Conservation (phyloP, 2,113 vertebrate species). For the Xerus inauris region DNA sequence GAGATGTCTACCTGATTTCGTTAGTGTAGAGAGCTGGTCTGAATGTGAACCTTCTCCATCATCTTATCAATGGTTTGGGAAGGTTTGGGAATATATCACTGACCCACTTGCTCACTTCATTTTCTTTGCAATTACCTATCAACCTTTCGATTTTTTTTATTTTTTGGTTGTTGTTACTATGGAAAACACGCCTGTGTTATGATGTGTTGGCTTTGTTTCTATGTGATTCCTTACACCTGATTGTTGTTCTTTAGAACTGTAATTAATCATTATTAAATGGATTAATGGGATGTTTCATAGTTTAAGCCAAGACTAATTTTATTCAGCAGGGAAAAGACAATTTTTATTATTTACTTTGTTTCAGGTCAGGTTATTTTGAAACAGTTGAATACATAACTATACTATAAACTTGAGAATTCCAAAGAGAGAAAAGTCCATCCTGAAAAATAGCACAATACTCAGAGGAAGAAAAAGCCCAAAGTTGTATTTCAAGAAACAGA, state of each 20-base stretch:
- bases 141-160: not conserved
- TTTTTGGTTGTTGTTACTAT: not conserved
- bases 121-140: not conserved
- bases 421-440: conserved; percentile 14
- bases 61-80: not conserved
- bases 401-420: conserved; percentile 9
- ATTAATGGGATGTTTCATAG: not conserved
- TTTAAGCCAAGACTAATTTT: conserved; percentile 19
- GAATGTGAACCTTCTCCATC: not conserved
- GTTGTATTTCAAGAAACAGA: conserved; percentile 51
- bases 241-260: conserved; percentile 32
- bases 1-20: not conserved
- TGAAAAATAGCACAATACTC: not conserved
- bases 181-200: conserved; percentile 11
- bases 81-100: not conserved
- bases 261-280: not conserved
- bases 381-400: conserved; percentile 42
- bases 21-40: not conserved
- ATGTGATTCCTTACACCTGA: not conserved
- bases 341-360: conserved; percentile 53
- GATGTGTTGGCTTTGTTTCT: conserved; percentile 46
- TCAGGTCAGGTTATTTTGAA: conserved; percentile 64
- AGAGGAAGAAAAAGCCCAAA: not conserved
- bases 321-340: conserved; percentile 19
- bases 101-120: not conserved